Percentiles rank a stretch among this genome's conserved stretches.
Conservation (phyloP, 2,797 vertebrate genomes). For the Vireo griseus region DNA sequence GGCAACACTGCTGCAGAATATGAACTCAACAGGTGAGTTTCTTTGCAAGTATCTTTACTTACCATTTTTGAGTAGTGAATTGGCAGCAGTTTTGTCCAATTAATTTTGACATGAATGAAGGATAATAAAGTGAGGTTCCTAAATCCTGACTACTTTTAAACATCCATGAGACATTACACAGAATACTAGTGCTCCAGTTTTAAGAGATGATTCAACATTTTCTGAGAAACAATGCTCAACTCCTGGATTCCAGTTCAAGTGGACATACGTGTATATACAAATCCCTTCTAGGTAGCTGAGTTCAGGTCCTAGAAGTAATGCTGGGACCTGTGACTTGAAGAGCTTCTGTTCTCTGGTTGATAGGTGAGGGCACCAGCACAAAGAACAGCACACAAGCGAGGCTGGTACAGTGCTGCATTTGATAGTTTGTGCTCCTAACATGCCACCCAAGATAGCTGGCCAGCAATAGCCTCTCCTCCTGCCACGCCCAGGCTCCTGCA, state of each 20-base stretch:
- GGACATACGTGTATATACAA: background rate
- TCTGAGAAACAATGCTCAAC: accelerated
- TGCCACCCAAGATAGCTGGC: constrained; percentile 18
- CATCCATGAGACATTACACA: background rate
- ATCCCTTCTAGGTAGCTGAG: background rate
- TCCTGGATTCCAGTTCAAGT: background rate
- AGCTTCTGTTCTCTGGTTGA: background rate
- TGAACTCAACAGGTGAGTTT: background rate
- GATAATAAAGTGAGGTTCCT: background rate
- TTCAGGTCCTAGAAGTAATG: background rate
- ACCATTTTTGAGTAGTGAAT: background rate
- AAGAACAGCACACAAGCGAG: accelerated
- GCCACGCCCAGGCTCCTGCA: background rate
- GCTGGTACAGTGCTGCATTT: background rate
- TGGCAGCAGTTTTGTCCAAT: background rate
- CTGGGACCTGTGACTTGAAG: background rate
- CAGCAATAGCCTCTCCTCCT: background rate
- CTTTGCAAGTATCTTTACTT: background rate
- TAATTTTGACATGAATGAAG: background rate
- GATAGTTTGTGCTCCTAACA: background rate
- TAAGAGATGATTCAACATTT: background rate
- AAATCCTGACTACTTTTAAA: background rate
- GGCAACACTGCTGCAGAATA: background rate
- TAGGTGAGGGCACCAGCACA: background rate
- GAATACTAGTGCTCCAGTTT: background rate